phyloP scores from a whole-genome alignment of 2,113 vertebrate species.

The Nycticryphes semicollaris region DNA sequence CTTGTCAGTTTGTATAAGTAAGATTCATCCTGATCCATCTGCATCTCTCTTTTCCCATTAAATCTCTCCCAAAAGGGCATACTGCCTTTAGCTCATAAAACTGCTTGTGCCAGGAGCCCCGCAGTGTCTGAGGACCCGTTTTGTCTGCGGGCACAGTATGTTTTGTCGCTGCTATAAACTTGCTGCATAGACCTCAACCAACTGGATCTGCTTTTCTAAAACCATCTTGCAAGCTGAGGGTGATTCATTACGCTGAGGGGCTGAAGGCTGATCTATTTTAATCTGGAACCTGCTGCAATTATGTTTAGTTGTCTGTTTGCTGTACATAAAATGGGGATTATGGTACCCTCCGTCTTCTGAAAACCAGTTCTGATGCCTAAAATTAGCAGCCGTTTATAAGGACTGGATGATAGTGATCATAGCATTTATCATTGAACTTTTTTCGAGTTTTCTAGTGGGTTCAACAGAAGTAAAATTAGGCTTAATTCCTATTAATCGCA shows the following conservation, averaged over 20 bases:
- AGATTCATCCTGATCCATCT: neutral
- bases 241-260: neutral
- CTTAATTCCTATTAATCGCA: neutral
- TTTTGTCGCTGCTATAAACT: neutral
- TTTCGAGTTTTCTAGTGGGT: neutral
- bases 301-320: neutral
- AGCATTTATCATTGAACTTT: neutral
- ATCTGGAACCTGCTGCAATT: neutral
- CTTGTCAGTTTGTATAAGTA: neutral
- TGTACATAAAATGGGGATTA: neutral
- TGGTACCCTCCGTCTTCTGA: neutral
- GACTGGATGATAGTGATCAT: neutral
- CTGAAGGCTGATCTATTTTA: neutral
- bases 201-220: neutral
- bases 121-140: neutral
- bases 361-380: neutral
- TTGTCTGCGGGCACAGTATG: accelerated
- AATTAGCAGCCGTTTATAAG: accelerated
- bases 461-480: neutral
- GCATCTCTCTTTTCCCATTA: neutral
- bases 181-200: neutral
- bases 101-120: neutral
- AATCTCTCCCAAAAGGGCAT: neutral
- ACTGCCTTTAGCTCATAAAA: neutral
- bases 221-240: neutral